Evolutionary conservation across 2,797 vertebrate genomes (phyloP).

Genomic region (Falco concolor): DNA sequence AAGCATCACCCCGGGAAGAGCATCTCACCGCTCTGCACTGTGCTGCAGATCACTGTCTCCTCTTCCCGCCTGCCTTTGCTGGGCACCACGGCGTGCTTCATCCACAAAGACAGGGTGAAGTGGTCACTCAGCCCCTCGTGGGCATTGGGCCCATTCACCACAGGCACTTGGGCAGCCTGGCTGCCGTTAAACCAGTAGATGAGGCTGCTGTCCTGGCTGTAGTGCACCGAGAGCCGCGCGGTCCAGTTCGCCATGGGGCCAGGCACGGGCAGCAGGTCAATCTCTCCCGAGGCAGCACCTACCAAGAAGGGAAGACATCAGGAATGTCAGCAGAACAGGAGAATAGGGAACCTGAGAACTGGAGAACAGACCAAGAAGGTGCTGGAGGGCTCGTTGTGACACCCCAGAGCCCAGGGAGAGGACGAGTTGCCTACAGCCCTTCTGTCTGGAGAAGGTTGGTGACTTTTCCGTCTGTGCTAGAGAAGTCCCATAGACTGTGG

Average conservation of each 20-base stretch:
- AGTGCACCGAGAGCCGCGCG: conserved; percentile 86
- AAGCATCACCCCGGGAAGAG: not conserved
- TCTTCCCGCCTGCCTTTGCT: conserved; percentile 85
- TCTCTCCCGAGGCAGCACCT: conserved; percentile 93
- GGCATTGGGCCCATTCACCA: conserved; percentile 44
- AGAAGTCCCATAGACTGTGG: not conserved
- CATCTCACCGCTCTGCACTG: conserved; percentile 87
- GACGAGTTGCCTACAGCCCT: not conserved
- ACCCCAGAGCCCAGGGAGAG: not conserved
- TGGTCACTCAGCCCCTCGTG: conserved; percentile 81
- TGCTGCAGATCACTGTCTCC: conserved; percentile 92
- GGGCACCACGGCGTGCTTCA: conserved; percentile 85
- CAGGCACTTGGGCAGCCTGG: conserved; percentile 89
- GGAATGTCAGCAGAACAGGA: not conserved
- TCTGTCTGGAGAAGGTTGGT: not conserved
- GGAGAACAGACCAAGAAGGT: not conserved
- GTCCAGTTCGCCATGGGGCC: conserved; percentile 93
- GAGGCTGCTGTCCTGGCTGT: conserved; percentile 94
- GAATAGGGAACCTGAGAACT: not conserved
- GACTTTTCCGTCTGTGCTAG: not conserved
- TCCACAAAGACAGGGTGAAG: conserved; percentile 95
- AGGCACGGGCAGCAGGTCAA: conserved; percentile 91
- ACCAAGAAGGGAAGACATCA: not conserved
- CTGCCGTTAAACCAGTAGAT: conserved; percentile 98
- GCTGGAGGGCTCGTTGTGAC: not conserved